These are phyloP conservation scores for Stenodera caucasica DNA, from an alignment of 2,888 invertebrate species.

Conservation along the genomic window DNA sequence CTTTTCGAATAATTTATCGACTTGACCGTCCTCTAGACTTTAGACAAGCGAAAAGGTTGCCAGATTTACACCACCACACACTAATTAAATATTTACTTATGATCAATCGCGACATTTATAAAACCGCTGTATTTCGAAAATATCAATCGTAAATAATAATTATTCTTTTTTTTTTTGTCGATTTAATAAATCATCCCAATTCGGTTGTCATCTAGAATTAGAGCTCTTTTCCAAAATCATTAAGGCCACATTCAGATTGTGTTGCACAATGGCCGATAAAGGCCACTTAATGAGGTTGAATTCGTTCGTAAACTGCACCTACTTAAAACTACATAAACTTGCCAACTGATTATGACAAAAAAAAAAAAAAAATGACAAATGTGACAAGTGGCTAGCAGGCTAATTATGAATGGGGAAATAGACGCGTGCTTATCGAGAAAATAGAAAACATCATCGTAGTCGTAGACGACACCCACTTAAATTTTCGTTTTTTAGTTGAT, in stretches of 20 bases:
- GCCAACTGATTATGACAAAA: constrained; percentile 16
- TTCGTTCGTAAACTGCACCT: constrained; percentile 27
- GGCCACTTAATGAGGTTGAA: constrained; percentile 25
- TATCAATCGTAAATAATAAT: constrained; percentile 14
- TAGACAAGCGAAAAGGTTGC: constrained; percentile 4
- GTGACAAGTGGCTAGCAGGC: constrained; percentile 27
- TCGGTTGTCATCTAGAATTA: constrained; percentile 24
- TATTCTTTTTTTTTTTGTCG: not conserved
- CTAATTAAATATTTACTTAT: constrained; percentile 23
- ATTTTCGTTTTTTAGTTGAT: too few relatives aligned
- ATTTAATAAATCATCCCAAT: constrained; percentile 12
- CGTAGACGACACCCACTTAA: constrained; percentile 17
- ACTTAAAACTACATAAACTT: constrained; percentile 27
- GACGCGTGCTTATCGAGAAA: constrained; percentile 21
- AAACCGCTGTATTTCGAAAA: too few relatives aligned
- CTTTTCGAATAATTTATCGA: constrained; percentile 13
- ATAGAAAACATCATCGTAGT: constrained; percentile 18
- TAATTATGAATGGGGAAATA: constrained; percentile 26
- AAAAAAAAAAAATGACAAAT: constrained; percentile 15
- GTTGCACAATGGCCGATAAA: constrained; percentile 21
- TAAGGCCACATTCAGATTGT: constrained; percentile 22
- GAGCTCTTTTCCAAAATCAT: constrained; percentile 25
- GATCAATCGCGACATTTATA: not conserved
- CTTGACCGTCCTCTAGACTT: constrained; percentile 7
- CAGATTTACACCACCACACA: not conserved